A percentile compares a stretch with the other conserved stretches of the same genome.
These are phyloP conservation scores for Smutsia temminckii DNA, from an alignment of 2,797 vertebrate species.

Conservation along the genomic window DNA sequence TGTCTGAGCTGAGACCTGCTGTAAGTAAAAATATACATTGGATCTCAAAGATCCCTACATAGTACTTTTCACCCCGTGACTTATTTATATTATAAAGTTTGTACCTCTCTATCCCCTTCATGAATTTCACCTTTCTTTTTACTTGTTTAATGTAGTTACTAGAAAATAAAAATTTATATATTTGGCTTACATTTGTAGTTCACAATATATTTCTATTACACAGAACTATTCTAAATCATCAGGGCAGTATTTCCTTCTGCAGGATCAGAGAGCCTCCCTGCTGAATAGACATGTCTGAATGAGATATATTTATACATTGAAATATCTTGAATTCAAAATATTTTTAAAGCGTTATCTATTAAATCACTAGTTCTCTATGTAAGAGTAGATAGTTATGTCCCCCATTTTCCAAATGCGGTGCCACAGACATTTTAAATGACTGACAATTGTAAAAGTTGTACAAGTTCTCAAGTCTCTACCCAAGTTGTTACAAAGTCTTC, in stretches of 20 bases:
- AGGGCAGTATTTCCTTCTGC: not conserved
- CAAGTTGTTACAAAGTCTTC: not conserved
- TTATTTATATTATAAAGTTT: no score
- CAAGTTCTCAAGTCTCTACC: not conserved
- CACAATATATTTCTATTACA: not conserved
- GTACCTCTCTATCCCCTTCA: not conserved
- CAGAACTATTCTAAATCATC: not conserved
- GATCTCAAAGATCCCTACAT: not conserved
- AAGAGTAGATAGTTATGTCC: not conserved
- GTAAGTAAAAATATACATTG: not conserved
- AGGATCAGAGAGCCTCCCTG: not conserved
- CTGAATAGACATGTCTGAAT: not conserved
- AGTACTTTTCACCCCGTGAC: no score
- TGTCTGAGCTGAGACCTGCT: not conserved
- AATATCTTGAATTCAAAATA: slow-evolving; percentile 29
- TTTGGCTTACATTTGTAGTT: not conserved
- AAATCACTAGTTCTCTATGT: not conserved
- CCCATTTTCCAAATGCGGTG: not conserved
- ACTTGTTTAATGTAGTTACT: not conserved
- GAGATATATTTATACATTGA: not conserved
- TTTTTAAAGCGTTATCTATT: not conserved
- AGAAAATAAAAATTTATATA: not conserved
- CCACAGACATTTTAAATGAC: not conserved
- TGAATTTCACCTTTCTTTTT: not conserved
- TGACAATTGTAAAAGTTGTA: not conserved